Conservation (phyloP, 2,888 invertebrate species). For the Agrenia bidenticulata region DNA sequence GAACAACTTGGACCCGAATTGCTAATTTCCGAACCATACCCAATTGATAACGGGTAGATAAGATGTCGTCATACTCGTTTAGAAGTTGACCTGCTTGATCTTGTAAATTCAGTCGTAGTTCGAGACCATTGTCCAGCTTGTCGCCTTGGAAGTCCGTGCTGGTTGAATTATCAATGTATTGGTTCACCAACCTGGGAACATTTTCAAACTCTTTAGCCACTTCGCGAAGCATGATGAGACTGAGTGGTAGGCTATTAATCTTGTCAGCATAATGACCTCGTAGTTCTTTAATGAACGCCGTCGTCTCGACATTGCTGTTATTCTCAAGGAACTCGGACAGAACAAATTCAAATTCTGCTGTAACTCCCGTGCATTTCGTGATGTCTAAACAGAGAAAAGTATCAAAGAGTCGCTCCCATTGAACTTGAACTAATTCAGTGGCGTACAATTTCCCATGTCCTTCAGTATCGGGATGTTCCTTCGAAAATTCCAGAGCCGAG, state of each 20-base stretch:
- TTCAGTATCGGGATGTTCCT: no score
- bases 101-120: not conserved
- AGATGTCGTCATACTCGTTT: not conserved
- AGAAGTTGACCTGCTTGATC: not conserved
- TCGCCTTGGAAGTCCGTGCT: not conserved
- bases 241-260: not conserved
- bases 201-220: not conserved
- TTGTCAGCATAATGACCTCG: not conserved
- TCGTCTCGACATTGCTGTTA: no score
- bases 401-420: no score
- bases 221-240: not conserved
- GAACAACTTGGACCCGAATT: no score
- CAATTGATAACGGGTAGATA: not conserved
- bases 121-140: not conserved
- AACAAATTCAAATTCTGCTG: no score
- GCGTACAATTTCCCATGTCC: no score
- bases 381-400: no score
- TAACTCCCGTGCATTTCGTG: no score
- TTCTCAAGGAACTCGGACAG: no score
- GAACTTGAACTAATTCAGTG: no score
- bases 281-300: not conserved
- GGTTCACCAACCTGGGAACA: not conserved
- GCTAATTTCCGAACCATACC: not conserved
- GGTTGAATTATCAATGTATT: not conserved
- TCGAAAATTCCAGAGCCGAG: no score